phyloP scores from a whole-genome alignment of 2,113 vertebrate genomes.

The Zingel zingel region DNA sequence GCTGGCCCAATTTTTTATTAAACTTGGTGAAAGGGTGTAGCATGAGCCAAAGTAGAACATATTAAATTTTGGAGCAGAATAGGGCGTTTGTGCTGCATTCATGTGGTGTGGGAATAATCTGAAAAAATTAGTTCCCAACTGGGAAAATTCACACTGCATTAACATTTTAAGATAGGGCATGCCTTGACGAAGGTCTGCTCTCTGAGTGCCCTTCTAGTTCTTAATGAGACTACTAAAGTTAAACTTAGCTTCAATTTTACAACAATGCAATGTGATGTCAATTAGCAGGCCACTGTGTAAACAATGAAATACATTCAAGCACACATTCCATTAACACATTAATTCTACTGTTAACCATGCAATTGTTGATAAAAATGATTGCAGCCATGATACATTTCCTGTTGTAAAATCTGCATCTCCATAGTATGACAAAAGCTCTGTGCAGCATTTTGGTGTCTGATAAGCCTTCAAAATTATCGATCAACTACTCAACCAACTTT shows the following conservation, averaged over 20 bases:
- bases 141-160: no score
- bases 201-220: background rate
- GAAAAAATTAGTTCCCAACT: no score
- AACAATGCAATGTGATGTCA: background rate
- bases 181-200: no score
- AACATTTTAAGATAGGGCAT: no score
- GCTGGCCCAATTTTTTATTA: no score
- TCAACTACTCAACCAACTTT: background rate
- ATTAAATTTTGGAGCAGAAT: no score
- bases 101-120: no score
- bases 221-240: background rate
- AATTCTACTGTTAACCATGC: background rate
- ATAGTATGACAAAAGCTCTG: background rate
- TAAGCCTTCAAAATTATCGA: background rate
- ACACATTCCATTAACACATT: background rate
- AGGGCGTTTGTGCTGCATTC: no score
- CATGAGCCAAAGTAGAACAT: no score
- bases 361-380: background rate
- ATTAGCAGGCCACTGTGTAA: background rate
- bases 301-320: background rate
- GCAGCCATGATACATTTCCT: background rate
- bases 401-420: background rate
- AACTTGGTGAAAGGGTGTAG: no score
- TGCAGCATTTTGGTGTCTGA: background rate
- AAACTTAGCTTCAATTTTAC: background rate